Percentiles rank a stretch among this genome's conserved stretches.
Evolutionary conservation across 2,797 vertebrate genomes (phyloP).

Genomic region (Paramormyrops hopkinsi): DNA sequence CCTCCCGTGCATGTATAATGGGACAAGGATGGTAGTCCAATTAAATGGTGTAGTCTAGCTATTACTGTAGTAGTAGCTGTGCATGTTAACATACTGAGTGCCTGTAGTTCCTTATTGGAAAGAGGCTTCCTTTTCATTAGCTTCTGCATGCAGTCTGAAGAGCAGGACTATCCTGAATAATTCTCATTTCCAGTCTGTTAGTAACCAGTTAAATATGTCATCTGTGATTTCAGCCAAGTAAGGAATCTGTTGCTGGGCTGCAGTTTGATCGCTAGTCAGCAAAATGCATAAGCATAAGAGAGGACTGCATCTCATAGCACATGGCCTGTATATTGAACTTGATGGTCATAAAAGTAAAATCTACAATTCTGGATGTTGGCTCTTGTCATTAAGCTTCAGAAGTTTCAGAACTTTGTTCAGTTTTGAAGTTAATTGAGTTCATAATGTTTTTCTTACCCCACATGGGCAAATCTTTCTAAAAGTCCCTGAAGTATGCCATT

Average conservation of each 20-base stretch:
- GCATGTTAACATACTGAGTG: background rate
- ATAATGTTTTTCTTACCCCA: background rate
- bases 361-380: background rate
- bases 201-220: background rate
- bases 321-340: background rate
- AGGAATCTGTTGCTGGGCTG: background rate
- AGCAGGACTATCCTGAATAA: background rate
- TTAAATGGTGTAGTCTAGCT: background rate
- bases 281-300: background rate
- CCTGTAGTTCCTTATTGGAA: background rate
- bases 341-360: background rate
- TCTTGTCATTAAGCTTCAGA: background rate
- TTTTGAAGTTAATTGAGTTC: background rate
- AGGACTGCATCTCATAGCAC: background rate
- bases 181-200: background rate
- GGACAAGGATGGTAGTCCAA: background rate
- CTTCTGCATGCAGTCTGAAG: background rate
- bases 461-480: background rate
- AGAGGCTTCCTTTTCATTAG: background rate
- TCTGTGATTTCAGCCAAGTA: background rate
- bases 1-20: background rate
- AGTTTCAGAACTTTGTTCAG: background rate
- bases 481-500: background rate
- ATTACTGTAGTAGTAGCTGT: background rate
- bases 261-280: background rate